Conservation (phyloP, 1,140 invertebrate genomes). For the Drosophila tristis region DNA sequence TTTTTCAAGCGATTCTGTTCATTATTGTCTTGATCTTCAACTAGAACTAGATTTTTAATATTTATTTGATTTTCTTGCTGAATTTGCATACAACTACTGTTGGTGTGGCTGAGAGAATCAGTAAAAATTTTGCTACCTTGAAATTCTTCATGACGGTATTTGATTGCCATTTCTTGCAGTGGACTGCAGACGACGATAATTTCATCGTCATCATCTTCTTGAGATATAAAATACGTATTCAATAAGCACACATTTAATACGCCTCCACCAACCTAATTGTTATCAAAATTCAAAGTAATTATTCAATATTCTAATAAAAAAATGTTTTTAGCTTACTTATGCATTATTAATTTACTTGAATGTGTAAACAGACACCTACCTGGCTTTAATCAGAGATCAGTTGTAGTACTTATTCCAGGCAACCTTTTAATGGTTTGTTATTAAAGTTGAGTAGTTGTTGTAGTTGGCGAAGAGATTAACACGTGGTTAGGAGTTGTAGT, state of each 20-base stretch:
- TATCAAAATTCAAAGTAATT: constrained; percentile 40
- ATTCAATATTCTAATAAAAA: not conserved
- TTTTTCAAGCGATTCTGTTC: constrained; percentile 52
- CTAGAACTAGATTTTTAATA: constrained; percentile 53
- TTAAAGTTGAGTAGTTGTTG: constrained; percentile 57
- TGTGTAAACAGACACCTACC: constrained; percentile 62
- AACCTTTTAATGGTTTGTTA: constrained; percentile 75
- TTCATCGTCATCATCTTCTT: constrained; percentile 52
- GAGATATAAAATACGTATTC: constrained; percentile 37
- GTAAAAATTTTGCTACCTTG: constrained; percentile 22
- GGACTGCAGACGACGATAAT: constrained; percentile 73
- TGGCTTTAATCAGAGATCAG: constrained; percentile 83
- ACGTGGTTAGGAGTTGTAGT: constrained; percentile 75
- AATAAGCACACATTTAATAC: constrained; percentile 35
- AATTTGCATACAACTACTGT: constrained; percentile 47
- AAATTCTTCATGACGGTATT: constrained; percentile 2
- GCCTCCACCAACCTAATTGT: constrained; percentile 58
- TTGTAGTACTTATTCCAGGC: constrained; percentile 84
- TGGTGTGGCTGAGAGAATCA: constrained; percentile 10
- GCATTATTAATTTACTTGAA: constrained; percentile 18
- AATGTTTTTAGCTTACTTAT: constrained; percentile 19
- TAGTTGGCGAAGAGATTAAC: constrained; percentile 83
- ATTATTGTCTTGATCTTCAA: constrained; percentile 46
- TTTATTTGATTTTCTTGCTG: constrained; percentile 29
- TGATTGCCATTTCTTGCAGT: not conserved